A percentile compares a stretch with the other conserved stretches of the same genome.
Conservation (phyloP, 2,797 vertebrate species). For the Buphagus erythrorhynchus region DNA sequence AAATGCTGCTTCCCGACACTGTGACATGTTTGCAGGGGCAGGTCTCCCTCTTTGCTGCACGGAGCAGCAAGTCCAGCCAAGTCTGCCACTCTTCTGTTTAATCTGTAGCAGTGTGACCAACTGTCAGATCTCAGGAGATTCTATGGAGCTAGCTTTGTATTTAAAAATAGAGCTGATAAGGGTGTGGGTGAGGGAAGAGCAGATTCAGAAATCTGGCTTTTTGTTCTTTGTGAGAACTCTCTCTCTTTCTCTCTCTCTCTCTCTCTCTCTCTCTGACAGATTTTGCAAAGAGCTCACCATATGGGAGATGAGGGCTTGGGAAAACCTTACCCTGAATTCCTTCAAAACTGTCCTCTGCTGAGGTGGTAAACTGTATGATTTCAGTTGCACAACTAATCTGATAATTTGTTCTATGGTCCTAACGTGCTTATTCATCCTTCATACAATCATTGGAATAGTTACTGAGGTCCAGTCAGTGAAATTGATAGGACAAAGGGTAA, state of each 20-base stretch:
- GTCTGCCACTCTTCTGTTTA: background rate
- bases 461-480: background rate
- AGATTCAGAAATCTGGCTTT: slow-evolving; percentile 14
- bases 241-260: background rate
- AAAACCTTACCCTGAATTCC: background rate
- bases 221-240: background rate
- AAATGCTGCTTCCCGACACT: background rate
- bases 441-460: background rate
- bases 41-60: background rate
- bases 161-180: slow-evolving; percentile 50
- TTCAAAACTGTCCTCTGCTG: background rate
- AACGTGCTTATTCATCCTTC: background rate
- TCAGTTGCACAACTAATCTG: background rate
- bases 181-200: background rate
- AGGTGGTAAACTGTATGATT: background rate
- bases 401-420: background rate
- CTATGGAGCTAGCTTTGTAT: background rate
- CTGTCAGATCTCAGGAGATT: slow-evolving; percentile 13
- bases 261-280: background rate
- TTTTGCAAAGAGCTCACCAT: background rate
- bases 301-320: background rate
- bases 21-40: background rate
- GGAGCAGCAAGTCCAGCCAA: background rate
- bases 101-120: background rate
- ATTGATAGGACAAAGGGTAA: background rate